Base-by-base conservation (phyloP, 2,888 invertebrate genomes). In the Ormia ochracea region DNA sequence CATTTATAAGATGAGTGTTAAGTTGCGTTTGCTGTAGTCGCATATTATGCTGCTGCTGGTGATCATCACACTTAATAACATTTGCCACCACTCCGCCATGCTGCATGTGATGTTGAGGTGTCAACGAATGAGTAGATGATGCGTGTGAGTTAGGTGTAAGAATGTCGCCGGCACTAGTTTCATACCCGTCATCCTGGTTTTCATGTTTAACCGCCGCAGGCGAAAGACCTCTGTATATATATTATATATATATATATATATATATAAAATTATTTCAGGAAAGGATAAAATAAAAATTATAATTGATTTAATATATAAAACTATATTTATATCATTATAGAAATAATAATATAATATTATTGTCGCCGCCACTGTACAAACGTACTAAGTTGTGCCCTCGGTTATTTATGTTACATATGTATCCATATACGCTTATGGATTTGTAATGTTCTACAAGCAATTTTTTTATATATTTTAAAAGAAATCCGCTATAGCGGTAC, bases 131-230 rank as follows among this genome's bases (percentile, higher is more conserved):
- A 1, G 86, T 84, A 0, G 88, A 88, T 12, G 88, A 87, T 33
- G 85, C 86, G 56, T 89, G 89, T 0, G 89, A 89, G 63, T 88
- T 90, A 0, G 89, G 89, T 0, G 89, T 89, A 23, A 90, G 79
- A n/a, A 89, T 87, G 84, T 90, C 93, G 86, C 92, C 92, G 84
- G 92, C 95, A 90, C 95, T 94, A 85, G 96, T 96, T 91, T 96
- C 96, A 91, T 96, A 96, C 83, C 96, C 96, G 91, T 96, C 96
- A 91, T 96, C 96, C 87, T 94, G 94, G 86, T 93, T 94, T 91
- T 96, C 96, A 86, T 93, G 92, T 33, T 89, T 89, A 0, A 85
- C 85, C 56, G 82, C 86, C 50, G 78, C 86, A n/a, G 89, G 89
- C 5, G 89, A 89, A 4, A 89, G 84, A 3, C 86, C 85, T 61